These are phyloP conservation scores for Lasiommata megera DNA, from an alignment of 2,888 invertebrate species.

Conservation along the genomic window DNA sequence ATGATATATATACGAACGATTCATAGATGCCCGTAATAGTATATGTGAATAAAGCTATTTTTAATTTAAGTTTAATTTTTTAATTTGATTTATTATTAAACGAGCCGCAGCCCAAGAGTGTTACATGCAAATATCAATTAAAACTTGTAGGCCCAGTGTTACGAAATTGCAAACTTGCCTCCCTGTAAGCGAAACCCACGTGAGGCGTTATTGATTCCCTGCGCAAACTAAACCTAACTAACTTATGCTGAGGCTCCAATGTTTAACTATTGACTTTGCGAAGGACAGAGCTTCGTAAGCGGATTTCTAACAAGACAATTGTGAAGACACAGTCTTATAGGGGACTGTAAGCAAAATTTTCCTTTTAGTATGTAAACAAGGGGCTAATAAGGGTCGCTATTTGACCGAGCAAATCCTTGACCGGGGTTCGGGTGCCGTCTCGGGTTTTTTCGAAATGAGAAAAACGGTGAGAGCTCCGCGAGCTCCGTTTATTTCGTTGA, in stretches of 20 bases:
- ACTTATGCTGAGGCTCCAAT: slow-evolving; percentile 27
- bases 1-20: too few species aligned
- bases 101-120: not conserved
- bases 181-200: slow-evolving; percentile 22
- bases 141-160: slow-evolving; percentile 24
- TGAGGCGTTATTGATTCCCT: slow-evolving; percentile 31
- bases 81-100: too few species aligned
- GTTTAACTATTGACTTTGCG: slow-evolving; percentile 33
- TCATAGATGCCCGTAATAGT: too few species aligned
- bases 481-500: too few species aligned
- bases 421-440: slow-evolving; percentile 12
- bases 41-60: too few species aligned
- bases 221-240: slow-evolving; percentile 32
- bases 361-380: slow-evolving; percentile 29
- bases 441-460: not conserved
- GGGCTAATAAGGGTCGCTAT: slow-evolving; percentile 26
- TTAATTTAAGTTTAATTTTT: too few species aligned
- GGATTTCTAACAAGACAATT: slow-evolving; percentile 30
- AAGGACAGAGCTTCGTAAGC: slow-evolving; percentile 27
- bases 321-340: slow-evolving; percentile 20
- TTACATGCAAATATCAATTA: slow-evolving; percentile 29
- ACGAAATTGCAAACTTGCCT: slow-evolving; percentile 8
- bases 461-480: too few species aligned
- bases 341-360: slow-evolving; percentile 26
- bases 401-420: slow-evolving; percentile 20